Evolutionary conservation across 2,113 vertebrate species (phyloP).

Genomic region (Podiceps cristatus): DNA sequence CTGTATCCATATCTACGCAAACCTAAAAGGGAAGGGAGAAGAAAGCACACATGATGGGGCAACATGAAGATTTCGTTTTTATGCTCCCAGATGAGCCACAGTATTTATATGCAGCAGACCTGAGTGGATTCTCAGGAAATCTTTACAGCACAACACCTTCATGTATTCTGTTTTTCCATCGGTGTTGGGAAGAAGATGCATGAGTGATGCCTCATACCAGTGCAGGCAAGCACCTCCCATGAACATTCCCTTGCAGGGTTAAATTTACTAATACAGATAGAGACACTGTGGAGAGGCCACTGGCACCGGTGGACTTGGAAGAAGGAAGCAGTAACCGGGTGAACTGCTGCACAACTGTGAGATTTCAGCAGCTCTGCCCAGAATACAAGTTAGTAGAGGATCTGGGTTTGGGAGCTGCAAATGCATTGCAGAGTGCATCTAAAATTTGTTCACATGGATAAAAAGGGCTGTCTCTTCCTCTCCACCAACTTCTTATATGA

Average conservation of each 20-base stretch:
- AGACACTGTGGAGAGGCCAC: background rate
- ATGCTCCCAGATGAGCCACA: background rate
- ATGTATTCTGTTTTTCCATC: background rate
- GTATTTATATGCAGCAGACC: background rate
- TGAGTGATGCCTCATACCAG: background rate
- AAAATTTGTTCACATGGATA: background rate
- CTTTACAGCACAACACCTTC: background rate
- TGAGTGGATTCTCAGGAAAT: background rate
- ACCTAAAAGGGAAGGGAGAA: background rate
- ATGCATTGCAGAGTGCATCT: background rate
- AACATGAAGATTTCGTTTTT: background rate
- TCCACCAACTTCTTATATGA: background rate
- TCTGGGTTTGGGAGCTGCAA: background rate
- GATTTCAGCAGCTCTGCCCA: background rate
- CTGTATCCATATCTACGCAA: background rate
- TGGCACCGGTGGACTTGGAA: background rate
- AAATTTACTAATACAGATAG: background rate
- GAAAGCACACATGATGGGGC: background rate
- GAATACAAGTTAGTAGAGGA: background rate
- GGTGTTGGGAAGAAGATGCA: background rate
- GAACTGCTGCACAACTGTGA: background rate
- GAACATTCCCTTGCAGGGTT: background rate
- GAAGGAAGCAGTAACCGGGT: background rate
- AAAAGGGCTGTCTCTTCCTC: background rate
- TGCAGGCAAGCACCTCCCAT: background rate